Conservation (phyloP, 2,888 invertebrate genomes). For the Eledone cirrhosa region DNA sequence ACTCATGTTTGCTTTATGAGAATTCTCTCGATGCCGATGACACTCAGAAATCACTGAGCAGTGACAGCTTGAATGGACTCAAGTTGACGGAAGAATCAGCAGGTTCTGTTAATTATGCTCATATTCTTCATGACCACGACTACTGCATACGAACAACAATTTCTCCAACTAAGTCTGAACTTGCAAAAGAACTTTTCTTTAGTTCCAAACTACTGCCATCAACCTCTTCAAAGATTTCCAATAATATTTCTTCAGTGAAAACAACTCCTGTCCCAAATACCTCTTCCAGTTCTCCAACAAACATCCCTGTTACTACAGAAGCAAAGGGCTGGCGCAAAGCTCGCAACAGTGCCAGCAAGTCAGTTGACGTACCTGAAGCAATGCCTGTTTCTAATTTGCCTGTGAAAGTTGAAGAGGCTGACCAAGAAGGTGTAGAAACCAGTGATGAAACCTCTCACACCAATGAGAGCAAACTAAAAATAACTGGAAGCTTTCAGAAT, state of each 20-base stretch:
- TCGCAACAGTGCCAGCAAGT: neutral
- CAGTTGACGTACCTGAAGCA: neutral
- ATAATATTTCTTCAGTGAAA: neutral
- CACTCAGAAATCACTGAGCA: neutral
- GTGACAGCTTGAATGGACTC: neutral
- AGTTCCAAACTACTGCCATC: neutral
- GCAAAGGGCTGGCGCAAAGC: neutral
- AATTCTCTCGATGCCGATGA: neutral
- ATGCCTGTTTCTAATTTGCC: neutral
- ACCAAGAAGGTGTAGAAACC: neutral
- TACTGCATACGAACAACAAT: slow-evolving; percentile 44
- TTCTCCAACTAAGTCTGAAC: slow-evolving; percentile 11
- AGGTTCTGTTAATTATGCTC: neutral
- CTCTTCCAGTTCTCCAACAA: neutral
- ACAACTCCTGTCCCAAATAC: neutral
- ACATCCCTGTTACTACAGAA: neutral
- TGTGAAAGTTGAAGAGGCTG: neutral
- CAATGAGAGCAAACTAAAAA: slow-evolving; percentile 59
- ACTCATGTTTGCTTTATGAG: neutral
- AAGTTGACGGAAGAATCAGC: neutral
- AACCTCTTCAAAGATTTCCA: neutral
- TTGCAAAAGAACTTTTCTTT: slow-evolving; percentile 28
- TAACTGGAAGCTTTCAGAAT: slow-evolving; percentile 64
- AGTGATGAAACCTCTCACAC: slow-evolving; percentile 34
- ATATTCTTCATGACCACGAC: slow-evolving; percentile 56